These are phyloP conservation scores for Electrona antarctica DNA, from an alignment of 2,113 vertebrate species.

Conservation along the genomic window DNA sequence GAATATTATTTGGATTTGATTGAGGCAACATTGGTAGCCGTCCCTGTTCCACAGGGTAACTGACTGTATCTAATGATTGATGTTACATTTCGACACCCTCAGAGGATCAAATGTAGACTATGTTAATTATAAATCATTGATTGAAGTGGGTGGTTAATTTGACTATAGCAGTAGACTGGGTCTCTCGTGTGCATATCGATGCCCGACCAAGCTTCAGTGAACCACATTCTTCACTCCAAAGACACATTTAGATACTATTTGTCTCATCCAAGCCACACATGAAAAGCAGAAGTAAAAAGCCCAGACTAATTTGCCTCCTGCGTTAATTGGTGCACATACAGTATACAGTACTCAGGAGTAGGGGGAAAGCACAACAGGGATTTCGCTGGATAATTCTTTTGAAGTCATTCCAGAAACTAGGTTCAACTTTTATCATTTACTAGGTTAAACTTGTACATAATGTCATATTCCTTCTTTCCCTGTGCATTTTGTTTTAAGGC, in stretches of 20 bases:
- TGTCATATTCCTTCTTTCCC: too few relatives aligned
- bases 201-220: conserved; percentile 43
- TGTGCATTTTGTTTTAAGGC: too few relatives aligned
- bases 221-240: conserved; percentile 51
- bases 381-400: conserved; percentile 35
- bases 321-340: conserved; percentile 59
- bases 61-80: conserved; percentile 56
- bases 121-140: conserved; percentile 74
- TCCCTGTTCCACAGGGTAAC: conserved; percentile 59
- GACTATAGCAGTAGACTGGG: conserved; percentile 66
- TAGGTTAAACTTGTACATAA: too few relatives aligned
- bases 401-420: conserved; percentile 59
- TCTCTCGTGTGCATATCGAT: conserved; percentile 74
- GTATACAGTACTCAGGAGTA: conserved; percentile 13
- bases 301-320: conserved; percentile 40
- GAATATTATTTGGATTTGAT: conserved; percentile 71
- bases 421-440: conserved; percentile 47
- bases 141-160: conserved; percentile 74
- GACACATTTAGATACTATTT: conserved; percentile 55
- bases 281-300: conserved; percentile 41
- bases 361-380: conserved; percentile 48
- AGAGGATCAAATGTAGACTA: conserved; percentile 63
- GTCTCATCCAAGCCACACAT: conserved; percentile 46
- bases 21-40: conserved; percentile 64
- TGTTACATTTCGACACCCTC: conserved; percentile 65